Evolutionary conservation across 2,113 vertebrate genomes (phyloP), one percentile per base, ranked within the genome.

Genomic region (Limnothrissa miodon): DNA sequence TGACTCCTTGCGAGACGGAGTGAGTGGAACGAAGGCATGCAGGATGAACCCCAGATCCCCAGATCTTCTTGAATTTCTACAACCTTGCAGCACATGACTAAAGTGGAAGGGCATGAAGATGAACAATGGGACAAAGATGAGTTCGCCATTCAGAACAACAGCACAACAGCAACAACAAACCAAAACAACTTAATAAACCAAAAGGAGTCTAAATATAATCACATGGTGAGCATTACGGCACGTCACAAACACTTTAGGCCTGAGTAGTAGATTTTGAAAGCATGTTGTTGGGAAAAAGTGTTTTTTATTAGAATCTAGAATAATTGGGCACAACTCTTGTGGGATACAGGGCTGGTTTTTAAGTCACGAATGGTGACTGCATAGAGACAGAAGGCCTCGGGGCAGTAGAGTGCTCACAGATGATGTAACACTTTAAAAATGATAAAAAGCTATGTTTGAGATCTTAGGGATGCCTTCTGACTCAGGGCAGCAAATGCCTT

Each of bases 391-490:
- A 33, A 29, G 33, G 33, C 10, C 66, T 17, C 66, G 11, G 66
- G 66, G 66, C 66, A 36, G 66, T 74, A 33, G 29, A 74, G 66
- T 74, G 66, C 15, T 74, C 29, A 39, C 66, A 15, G 29, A 39
- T 74, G 66, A 74, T 36, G 66, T 17, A 74, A 74, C 66, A 36
- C 66, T 70, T 70, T 74, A 74, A 33, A 74, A 36, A 74, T 74
- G 29, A 74, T 74, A 74, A 62, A 62, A 5, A 62, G 6, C n/a
- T 62, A 62, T 8, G 5, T 74, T 74, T 74, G 29, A 74, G 66
- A 74, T 74, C 15, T 33, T 33, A 74, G 66, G 66, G 15, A 74
- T 74, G 66, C 66, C 66, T 74, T 74, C 66, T 74, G 29, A 74
- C 66, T 74, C 33, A 74, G 66, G 29, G 25, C 25, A 36, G 62